Conservation (phyloP, 1,140 invertebrate genomes). For the Anagrus nilaparvatae region DNA sequence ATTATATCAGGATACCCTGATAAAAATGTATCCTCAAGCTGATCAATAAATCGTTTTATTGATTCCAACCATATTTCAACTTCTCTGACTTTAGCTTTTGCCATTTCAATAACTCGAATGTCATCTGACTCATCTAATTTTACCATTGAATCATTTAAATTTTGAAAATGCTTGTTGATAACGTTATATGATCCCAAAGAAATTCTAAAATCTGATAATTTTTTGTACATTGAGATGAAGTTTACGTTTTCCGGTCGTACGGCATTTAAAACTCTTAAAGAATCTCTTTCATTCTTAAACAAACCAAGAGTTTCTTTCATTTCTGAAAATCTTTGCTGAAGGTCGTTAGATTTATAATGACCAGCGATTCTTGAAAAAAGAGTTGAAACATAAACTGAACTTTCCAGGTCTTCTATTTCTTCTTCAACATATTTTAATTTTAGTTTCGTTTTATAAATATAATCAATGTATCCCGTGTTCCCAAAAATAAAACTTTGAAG, state of each 20-base stretch:
- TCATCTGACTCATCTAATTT: conserved; percentile 3
- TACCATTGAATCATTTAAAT: conserved; percentile 4
- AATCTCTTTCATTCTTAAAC: conserved; percentile 16
- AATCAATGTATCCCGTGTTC: conserved; percentile 52
- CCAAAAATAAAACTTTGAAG: conserved; percentile 37
- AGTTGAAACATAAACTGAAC: conserved; percentile 21
- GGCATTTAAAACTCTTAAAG: conserved; percentile 35
- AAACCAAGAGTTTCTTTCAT: conserved; percentile 19
- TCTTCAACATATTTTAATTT: conserved; percentile 56
- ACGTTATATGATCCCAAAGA: conserved; percentile 21
- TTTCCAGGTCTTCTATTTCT: conserved; percentile 42
- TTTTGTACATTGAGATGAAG: conserved; percentile 42
- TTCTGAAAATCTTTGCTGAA: conserved; percentile 20
- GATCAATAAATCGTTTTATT: conserved; percentile 44
- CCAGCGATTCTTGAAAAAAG: conserved; percentile 25
- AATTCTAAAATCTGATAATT: conserved; percentile 22
- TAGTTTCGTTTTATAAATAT: conserved; percentile 58
- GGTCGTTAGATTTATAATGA: not conserved
- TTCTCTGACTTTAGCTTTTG: conserved; percentile 36
- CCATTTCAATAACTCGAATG: conserved; percentile 13
- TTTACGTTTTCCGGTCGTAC: conserved; percentile 44
- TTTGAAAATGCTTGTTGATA: conserved; percentile 18
- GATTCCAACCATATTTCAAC: conserved; percentile 47
- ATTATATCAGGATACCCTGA: conserved; percentile 57
- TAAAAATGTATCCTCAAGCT: conserved; percentile 44